These are phyloP conservation scores for Oscheius sp. DNA, from an alignment of 2,888 invertebrate genomes.

Conservation along the genomic window DNA sequence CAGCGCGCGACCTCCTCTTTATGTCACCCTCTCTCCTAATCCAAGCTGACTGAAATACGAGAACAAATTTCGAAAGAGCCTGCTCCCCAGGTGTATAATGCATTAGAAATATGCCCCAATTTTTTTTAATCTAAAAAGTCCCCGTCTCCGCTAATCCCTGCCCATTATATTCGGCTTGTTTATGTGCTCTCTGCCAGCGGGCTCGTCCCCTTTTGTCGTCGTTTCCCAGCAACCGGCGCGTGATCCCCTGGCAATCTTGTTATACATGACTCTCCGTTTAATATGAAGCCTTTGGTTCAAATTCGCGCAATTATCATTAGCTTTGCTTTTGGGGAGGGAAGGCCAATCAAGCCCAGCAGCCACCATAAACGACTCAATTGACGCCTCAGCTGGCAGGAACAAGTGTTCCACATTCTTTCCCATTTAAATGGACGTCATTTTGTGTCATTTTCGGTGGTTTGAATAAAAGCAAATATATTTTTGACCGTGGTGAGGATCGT, in stretches of 20 bases:
- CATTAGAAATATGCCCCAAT: too few species aligned
- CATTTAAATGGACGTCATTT: too few species aligned
- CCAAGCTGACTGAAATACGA: slow-evolving; percentile 18
- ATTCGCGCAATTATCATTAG: slow-evolving; percentile 14
- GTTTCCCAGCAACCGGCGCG: slow-evolving; percentile 20
- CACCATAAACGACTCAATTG: slow-evolving; percentile 15
- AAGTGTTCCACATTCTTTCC: too few species aligned
- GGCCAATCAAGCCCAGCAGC: neutral
- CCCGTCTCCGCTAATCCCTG: too few species aligned
- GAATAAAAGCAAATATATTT: too few species aligned
- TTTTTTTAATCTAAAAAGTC: too few species aligned
- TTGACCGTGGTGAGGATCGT: too few species aligned
- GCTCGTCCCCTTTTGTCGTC: neutral
- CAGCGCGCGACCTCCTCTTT: neutral
- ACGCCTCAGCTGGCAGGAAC: neutral
- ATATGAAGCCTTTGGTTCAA: too few species aligned
- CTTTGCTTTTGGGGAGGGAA: neutral
- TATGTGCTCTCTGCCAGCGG: neutral
- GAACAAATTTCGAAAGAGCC: slow-evolving; percentile 12
- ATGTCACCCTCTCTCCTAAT: slow-evolving; percentile 1
- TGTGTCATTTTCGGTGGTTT: too few species aligned
- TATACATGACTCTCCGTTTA: too few species aligned
- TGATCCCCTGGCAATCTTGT: neutral
- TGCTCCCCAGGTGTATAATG: too few species aligned
- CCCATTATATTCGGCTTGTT: too few species aligned